Conservation (phyloP, 92 coral and sea anemone genomes). For the Porites evermanni region DNA sequence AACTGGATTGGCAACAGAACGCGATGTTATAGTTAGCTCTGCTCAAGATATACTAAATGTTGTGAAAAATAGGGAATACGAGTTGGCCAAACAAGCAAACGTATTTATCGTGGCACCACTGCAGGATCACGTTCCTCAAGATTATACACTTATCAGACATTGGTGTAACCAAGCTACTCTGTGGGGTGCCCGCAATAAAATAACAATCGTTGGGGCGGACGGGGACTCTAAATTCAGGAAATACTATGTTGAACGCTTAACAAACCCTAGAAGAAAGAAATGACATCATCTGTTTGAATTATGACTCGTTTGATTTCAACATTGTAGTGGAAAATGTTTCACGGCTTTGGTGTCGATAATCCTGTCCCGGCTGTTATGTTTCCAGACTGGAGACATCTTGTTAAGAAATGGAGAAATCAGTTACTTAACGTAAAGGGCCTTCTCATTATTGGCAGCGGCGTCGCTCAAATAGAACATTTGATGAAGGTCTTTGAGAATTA, state of each 20-base stretch:
- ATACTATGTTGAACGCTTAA: conserved; percentile 7
- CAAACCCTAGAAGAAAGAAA: background rate
- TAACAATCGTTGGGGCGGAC: conserved; percentile 10
- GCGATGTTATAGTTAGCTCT: background rate
- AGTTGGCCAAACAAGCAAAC: background rate
- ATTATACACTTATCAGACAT: background rate
- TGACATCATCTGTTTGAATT: background rate
- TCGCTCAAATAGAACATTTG: conserved; percentile 11
- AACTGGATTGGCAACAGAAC: background rate
- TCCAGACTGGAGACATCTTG: conserved; percentile 41
- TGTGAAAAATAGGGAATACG: background rate
- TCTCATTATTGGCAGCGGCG: conserved; percentile 8
- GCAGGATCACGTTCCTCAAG: background rate
- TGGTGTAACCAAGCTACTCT: background rate
- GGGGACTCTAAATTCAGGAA: conserved; percentile 34
- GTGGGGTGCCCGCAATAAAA: background rate
- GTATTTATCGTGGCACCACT: background rate
- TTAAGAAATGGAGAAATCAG: conserved; percentile 42
- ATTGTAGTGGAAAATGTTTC: background rate
- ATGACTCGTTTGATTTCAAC: background rate
- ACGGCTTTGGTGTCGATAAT: background rate
- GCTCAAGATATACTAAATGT: background rate
- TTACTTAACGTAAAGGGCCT: conserved; percentile 8
- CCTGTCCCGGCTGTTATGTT: background rate
- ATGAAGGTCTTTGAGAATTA: conserved; percentile 18